phyloP scores from a whole-genome alignment of 92 coral and sea anemone species.

The Epizoanthus stellaris region DNA sequence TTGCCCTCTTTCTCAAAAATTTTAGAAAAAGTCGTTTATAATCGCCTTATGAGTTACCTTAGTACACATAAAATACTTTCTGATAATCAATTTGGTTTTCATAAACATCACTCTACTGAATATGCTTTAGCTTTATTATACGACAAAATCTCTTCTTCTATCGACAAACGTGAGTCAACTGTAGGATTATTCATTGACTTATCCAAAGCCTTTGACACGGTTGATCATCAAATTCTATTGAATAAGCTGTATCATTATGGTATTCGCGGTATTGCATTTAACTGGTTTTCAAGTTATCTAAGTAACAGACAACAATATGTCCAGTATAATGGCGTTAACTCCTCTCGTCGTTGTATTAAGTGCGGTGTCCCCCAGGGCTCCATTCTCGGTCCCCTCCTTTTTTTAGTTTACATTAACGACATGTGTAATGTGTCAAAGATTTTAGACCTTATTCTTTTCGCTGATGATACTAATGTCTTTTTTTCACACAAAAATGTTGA shows the following conservation, averaged over 20 bases:
- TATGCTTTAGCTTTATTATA: neutral
- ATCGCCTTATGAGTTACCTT: conserved; percentile 13
- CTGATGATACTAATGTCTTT: conserved; percentile 17
- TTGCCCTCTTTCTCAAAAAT: conserved; percentile 20
- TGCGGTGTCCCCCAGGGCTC: conserved; percentile 18
- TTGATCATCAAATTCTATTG: neutral
- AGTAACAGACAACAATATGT: conserved; percentile 35
- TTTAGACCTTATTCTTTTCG: neutral
- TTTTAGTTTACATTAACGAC: conserved; percentile 3
- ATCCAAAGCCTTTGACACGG: neutral
- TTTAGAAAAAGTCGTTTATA: conserved; percentile 29
- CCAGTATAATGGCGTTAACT: conserved; percentile 16
- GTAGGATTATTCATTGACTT: conserved; percentile 23
- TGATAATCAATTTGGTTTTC: conserved; percentile 1
- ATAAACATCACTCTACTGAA: conserved; percentile 3
- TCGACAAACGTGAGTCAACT: conserved; percentile 2
- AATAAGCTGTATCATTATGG: conserved; percentile 4
- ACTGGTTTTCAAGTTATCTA: conserved; percentile 11
- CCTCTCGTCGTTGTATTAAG: conserved; percentile 27
- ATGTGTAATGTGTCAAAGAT: neutral
- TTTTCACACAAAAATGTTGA: neutral
- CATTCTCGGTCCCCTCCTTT: neutral
- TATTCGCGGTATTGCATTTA: conserved; percentile 14
- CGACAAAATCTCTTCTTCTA: conserved; percentile 2
- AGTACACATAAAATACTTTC: neutral